These are phyloP conservation scores for Ochropacha duplaris DNA, from an alignment of 2,888 invertebrate species.

Conservation along the genomic window DNA sequence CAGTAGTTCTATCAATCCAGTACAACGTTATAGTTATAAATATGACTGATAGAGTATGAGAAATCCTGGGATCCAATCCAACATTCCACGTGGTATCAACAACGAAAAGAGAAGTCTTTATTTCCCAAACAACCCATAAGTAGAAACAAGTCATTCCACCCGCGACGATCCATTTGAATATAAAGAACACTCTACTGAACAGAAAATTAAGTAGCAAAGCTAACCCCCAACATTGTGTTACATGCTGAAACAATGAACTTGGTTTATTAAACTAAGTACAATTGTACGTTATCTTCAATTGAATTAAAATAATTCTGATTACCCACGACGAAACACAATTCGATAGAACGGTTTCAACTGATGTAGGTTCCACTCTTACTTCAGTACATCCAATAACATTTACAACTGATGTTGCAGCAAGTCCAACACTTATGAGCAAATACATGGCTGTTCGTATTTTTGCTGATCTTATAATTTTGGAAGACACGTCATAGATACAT, in stretches of 20 bases:
- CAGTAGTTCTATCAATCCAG: constrained; percentile 94
- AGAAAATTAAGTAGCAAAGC: constrained; percentile 88
- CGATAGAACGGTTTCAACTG: constrained; percentile 53
- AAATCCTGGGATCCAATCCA: constrained; percentile 85
- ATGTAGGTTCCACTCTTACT: constrained; percentile 41
- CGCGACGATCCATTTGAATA: constrained; percentile 90
- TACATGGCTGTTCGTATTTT: constrained; percentile 85
- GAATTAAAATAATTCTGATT: constrained; percentile 38
- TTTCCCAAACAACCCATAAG: constrained; percentile 86
- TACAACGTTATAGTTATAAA: constrained; percentile 91
- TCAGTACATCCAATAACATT: constrained; percentile 82
- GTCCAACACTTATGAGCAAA: constrained; percentile 84
- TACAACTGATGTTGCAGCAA: constrained; percentile 85
- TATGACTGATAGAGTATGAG: constrained; percentile 88
- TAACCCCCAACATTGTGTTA: constrained; percentile 87
- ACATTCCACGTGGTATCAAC: constrained; percentile 87
- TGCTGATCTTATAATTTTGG: constrained; percentile 84
- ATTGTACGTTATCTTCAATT: constrained; percentile 1
- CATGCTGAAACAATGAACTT: constrained; percentile 84
- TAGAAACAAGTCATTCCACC: constrained; percentile 85
- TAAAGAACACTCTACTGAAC: constrained; percentile 92
- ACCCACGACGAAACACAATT: constrained; percentile 80
- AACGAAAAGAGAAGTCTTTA: constrained; percentile 82
- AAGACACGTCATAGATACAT: constrained; percentile 84
- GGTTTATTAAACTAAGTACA: neutral